A percentile compares a stretch with the other conserved stretches of the same genome.
These are phyloP conservation scores for Diaphora mendica DNA, from an alignment of 2,888 invertebrate genomes.

Conservation along the genomic window DNA sequence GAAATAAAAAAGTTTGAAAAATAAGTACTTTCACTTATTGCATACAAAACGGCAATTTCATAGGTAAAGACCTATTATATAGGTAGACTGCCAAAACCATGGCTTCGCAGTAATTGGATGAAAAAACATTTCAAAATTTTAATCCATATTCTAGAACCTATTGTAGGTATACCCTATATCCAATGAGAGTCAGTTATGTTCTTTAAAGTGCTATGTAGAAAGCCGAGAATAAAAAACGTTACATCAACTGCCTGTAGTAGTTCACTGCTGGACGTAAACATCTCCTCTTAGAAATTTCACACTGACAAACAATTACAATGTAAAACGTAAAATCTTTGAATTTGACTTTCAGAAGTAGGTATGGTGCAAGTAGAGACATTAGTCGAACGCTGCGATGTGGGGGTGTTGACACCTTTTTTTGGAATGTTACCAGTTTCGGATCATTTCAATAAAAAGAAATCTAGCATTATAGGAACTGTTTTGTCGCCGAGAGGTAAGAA, in stretches of 20 bases:
- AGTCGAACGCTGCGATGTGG: constrained; percentile 5
- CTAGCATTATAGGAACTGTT: background rate
- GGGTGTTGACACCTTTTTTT: constrained; percentile 13
- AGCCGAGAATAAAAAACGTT: background rate
- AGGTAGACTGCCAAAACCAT: no score
- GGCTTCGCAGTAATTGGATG: no score
- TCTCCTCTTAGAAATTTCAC: background rate
- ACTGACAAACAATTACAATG: background rate
- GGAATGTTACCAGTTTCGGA: constrained; percentile 13
- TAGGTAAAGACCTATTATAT: no score
- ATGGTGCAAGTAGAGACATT: background rate
- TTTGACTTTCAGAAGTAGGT: background rate
- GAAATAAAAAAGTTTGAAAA: no score
- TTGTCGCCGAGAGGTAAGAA: constrained; percentile 54
- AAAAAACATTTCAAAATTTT: background rate
- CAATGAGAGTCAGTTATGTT: background rate
- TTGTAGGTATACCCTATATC: background rate
- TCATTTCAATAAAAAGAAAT: constrained; percentile 4
- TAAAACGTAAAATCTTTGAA: background rate
- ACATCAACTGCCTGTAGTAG: no score
- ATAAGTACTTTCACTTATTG: no score
- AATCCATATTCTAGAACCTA: background rate
- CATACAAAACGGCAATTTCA: no score
- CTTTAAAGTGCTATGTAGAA: background rate
- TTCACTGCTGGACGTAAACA: no score